Conservation (phyloP, 2,113 vertebrate genomes). For the Copsychus sechellarum region DNA sequence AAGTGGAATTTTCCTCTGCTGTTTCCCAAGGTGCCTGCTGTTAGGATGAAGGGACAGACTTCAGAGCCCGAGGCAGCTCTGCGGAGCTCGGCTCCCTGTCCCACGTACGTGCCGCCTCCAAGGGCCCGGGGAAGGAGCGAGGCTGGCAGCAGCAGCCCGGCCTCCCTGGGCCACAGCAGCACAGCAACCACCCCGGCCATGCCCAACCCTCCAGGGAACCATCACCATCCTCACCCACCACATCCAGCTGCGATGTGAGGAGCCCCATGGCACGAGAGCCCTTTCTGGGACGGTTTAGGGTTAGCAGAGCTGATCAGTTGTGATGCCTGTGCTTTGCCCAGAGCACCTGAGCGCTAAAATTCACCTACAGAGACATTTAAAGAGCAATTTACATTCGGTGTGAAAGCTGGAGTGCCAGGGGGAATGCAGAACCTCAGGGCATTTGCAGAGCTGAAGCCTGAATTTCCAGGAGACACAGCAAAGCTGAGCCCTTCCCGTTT, state of each 20-base stretch:
- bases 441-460: neutral
- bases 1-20: slow-evolving; percentile 40
- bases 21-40: neutral
- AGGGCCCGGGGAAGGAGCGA: accelerated
- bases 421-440: neutral
- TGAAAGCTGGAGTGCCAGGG: neutral
- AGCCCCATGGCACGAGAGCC: neutral
- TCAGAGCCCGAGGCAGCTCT: neutral
- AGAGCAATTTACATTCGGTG: neutral
- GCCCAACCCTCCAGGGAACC: neutral
- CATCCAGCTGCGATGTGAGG: accelerated
- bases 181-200: accelerated
- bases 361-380: neutral
- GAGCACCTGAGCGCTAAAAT: neutral
- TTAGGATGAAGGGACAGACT: neutral
- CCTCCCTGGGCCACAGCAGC: neutral
- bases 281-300: neutral
- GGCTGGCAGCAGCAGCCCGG: neutral
- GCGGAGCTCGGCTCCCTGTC: neutral
- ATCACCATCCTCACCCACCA: neutral
- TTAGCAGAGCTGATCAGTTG: neutral
- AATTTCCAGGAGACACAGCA: neutral
- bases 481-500: neutral
- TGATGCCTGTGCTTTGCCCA: accelerated
- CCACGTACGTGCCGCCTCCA: accelerated